Evolutionary conservation across 1,140 invertebrate genomes (phyloP), one percentile per base, ranked within the genome.

Genomic region (Eriosoma lanigerum): DNA sequence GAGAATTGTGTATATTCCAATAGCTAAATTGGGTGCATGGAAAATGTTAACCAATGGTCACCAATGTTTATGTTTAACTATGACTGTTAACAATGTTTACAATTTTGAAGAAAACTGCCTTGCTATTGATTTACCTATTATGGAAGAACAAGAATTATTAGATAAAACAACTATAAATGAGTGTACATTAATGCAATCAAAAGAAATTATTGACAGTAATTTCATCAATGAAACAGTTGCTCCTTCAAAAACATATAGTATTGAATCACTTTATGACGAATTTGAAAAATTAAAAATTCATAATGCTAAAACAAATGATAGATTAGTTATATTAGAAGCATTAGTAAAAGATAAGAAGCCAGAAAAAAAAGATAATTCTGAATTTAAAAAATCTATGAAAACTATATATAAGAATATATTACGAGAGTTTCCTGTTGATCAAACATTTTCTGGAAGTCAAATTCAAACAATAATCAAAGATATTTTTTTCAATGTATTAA

Each of bases 51-150:
- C 75, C 17, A 21, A 78, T 29, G 75, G 75, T 17, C 32, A 12
- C 17, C 75, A 78, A 62, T 32, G 75, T 78, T 62, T 78, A 62
- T 78, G 56, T 62, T 78, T 78, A 32, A 60, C 38, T 29, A 21
- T 78, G 9, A 78, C n/a, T 29, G 75, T 78, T 1, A 46, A 60
- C 29, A 78, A 78, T n/a, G 38, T 78, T 24, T 78, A 78, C 26
- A 38, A 60, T 48, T 26, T 48, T 2, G 12, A 78, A 62, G 75
- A 62, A 44, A 19, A 78, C 10, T 26, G n/a, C 5, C 17, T 24
- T 38, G 3, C 8, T 15, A 19, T 8, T 56, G 72, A 75, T 75
- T 26, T 26, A 17, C 3, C 19, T 17, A 21, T 48, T 44, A 24
- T 46, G 5, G 46, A 13, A 48, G 13, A 8, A 19, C 44, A 68